phyloP scores from a whole-genome alignment of 2,797 vertebrate genomes.

The Anguilla marmorata region DNA sequence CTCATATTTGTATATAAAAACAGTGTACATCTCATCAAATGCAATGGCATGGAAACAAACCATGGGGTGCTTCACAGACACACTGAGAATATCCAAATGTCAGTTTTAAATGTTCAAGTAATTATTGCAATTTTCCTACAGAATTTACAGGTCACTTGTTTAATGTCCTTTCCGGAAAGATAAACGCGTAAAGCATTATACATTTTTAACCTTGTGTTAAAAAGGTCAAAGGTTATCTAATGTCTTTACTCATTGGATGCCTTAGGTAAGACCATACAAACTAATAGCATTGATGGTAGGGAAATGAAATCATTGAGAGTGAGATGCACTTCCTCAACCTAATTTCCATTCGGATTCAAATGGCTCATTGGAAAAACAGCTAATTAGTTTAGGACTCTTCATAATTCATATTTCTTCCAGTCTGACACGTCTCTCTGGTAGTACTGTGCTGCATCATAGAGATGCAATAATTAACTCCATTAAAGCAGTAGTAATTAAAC shows the following conservation, averaged over 20 bases:
- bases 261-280: not conserved
- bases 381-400: not conserved
- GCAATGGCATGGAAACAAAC: not conserved
- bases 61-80: not conserved
- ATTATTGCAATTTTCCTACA: not conserved
- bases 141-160: not conserved
- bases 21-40: not conserved
- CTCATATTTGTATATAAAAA: not conserved
- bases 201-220: not conserved
- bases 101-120: not conserved
- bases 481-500: conserved; percentile 19
- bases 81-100: not conserved
- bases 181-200: not conserved
- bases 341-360: not conserved
- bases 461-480: conserved; percentile 24
- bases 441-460: not conserved
- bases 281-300: not conserved
- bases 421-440: not conserved
- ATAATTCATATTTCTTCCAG: conserved; percentile 12
- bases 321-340: not conserved
- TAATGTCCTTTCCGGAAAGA: not conserved
- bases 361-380: conserved; percentile 5
- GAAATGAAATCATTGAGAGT: not conserved
- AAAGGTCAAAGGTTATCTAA: conserved; percentile 1
- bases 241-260: not conserved